Evolutionary conservation across 2,888 invertebrate genomes (phyloP), one percentile per base, ranked within the genome.

Genomic region (Scaptomyza flava): DNA sequence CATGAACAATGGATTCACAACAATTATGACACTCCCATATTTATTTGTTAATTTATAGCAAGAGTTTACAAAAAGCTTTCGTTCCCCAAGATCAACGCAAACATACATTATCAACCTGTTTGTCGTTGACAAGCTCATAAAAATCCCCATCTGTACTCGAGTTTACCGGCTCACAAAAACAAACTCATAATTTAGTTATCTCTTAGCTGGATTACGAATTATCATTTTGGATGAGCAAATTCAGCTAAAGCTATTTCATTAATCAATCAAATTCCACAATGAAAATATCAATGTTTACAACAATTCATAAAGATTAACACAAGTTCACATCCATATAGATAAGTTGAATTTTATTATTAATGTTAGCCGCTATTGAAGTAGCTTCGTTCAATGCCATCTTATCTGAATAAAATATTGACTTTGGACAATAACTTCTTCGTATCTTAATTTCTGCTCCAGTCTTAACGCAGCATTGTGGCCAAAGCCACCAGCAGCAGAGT

Each of bases 401-500:
- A 80, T 77, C 74, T 58, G 54, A 34, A 57, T 66, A 66, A 51
- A 72, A 70, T 78, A 73, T 66, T 54, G 48, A 57, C 54, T 48
- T 52, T 67, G 34, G 36, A 9, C 43, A 36, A 38, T 27, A 14
- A 31, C 47, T 41, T 9, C 34, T 17, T 41, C 17, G 27, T 30
- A 41, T 48, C 17, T 17, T 17, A 17, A 20, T 12, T 27, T 60
- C 73, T 83, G 8, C 66, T 14, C n/a, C 17, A n/a, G 23, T 14
- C 30, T 64, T 77, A 89, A 3, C 69, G 72, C 53, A 83, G 53
- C 54, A 76, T 46, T 9, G 79, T 72, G 31, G 60, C 52, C 34
- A 87, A 14, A 11, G 83, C 69, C 27, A 81, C 64, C 50, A 87
- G 7, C 31, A 87, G 31, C n/a, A 89, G 9, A 12, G 78, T 68